Base-by-base conservation (phyloP, 2,797 vertebrate species). In the Melanotaenia pygmaea region DNA sequence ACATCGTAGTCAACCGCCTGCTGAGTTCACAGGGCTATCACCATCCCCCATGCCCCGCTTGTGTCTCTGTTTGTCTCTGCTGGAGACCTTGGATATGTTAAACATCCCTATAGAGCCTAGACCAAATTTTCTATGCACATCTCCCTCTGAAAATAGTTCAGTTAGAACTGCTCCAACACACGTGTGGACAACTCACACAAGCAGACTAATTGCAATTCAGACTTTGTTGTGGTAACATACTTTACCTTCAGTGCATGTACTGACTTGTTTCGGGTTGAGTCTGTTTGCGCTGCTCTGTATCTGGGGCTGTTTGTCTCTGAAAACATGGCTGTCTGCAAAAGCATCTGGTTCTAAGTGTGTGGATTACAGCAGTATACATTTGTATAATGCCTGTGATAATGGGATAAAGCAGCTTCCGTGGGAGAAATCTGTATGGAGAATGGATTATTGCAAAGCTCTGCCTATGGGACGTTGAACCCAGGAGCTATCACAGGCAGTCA, bases 311-410 rank as follows among this genome's bases (percentile, higher is more conserved):
- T 90, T 89, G 86, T 87, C 84, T 73, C 79, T 63, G 58, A 74
- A 86, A 91, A 90, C 82, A 82, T 61, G 72, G 64, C 67, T 82
- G 72, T 89, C 91, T 92, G 81, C 84, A 89, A 91, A 91, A 86
- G 86, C 89, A 85, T 80, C 51, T 38, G 80, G 78, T 83, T 90
- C 89, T 89, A 91, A 92, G 87, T 91, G 89, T 92, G 86, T 89
- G 92, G 91, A 94, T 95, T 94, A 94, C 87, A 91, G 91, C 75
- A 56, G 89, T 92, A 89, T 93, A 93, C 86, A 91, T 92, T 92
- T 93, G 91, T 94, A 91, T 94, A 93, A 93, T 93, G 91, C 89
- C 90, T 92, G 93, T 89, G 94, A 94, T 93, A 95, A 95, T 93
- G 89, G 91, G 91, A 94, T 93, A 92, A 92, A 92, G 91, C 90